Evolutionary conservation across 2,888 invertebrate species (phyloP), one percentile per base, ranked within the genome.

Genomic region (Drosophila dives): DNA sequence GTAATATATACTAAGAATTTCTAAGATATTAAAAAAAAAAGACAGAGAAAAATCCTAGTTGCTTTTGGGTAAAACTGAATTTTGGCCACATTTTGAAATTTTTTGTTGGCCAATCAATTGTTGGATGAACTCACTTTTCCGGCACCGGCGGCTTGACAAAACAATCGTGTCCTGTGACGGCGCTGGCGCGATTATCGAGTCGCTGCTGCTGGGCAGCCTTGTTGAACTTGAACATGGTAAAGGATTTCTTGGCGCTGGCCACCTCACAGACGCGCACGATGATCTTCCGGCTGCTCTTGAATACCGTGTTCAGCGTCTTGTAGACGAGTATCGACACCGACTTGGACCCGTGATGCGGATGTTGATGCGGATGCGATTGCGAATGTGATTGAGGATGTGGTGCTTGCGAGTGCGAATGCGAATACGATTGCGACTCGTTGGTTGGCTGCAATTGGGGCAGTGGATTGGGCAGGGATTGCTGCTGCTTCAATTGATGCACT

Each of bases 81-180:
- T 49, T 34, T 40, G 15, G 23, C 6, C 11, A 38, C 38, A 38
- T 38, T 26, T 17, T 42, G 0, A 1, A 29, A n/a, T 29, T 17
- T 15, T 15, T 23, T 32, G n/a, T 38, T 38, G 38, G 26, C n/a
- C n/a, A 55, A 55, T 62, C 45, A 20, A 34, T 54, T 51, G 49
- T 53, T 17, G 53, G 23, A 11, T 62, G 29, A 90, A 92, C 93
- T 90, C 94, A 93, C 85, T 94, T 93, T 80, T 92, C 92, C 64
- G 92, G 90, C 32, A 91, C 90, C 1, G 96, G 93, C 67, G 95
- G 95, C 90, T 96, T 96, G 86, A 96, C 97, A 91, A 97, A 97
- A 82, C 96, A 94, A 88, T 97, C 97, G 86, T 97, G 97, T 0
- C 97, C 97, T 10, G 96, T 97, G 3, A 96, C 95, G 93, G 96